Percentiles rank a stretch among this genome's conserved stretches.
Evolutionary conservation across 92 coral and sea anemone species (phyloP).

Genomic region (Palythoa grandis): DNA sequence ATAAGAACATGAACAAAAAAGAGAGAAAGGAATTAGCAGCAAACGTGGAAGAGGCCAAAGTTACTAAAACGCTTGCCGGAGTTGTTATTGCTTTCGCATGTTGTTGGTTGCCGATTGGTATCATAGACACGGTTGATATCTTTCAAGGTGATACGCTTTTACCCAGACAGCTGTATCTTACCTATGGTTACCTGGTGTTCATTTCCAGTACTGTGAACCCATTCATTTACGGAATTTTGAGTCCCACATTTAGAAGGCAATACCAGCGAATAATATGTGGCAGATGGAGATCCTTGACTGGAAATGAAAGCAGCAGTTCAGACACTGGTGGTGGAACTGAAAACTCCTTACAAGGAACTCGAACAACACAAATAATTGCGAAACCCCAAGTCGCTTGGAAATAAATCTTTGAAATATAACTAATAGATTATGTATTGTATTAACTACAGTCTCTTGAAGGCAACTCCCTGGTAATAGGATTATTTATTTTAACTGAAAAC

Average conservation of each 20-base stretch:
- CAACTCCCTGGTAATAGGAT: no score
- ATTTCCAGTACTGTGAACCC: constrained; percentile 35
- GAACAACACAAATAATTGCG: not conserved
- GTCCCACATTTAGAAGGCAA: constrained; percentile 44
- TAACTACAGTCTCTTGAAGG: no score
- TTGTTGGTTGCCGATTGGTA: constrained; percentile 34
- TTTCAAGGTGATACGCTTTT: constrained; percentile 26
- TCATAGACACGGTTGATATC: constrained; percentile 30
- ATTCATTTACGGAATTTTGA: constrained; percentile 36
- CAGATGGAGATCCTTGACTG: constrained; percentile 2
- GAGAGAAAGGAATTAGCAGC: constrained; percentile 30
- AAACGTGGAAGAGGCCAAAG: constrained; percentile 42
- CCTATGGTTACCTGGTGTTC: constrained; percentile 26
- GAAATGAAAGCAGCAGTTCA: constrained; percentile 28
- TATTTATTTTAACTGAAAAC: not conserved
- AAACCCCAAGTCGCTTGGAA: constrained; percentile 16
- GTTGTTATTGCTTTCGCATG: constrained; percentile 36
- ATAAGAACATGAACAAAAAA: constrained; percentile 3
- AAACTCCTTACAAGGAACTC: constrained; percentile 14
- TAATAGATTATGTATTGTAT: not conserved
- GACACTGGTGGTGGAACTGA: constrained; percentile 23
- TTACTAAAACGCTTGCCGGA: constrained; percentile 40
- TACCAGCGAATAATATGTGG: constrained; percentile 29
- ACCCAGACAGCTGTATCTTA: constrained; percentile 32
- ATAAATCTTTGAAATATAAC: not conserved